Base-by-base conservation (phyloP, 2,888 invertebrate species). In the Agrochola litura region DNA sequence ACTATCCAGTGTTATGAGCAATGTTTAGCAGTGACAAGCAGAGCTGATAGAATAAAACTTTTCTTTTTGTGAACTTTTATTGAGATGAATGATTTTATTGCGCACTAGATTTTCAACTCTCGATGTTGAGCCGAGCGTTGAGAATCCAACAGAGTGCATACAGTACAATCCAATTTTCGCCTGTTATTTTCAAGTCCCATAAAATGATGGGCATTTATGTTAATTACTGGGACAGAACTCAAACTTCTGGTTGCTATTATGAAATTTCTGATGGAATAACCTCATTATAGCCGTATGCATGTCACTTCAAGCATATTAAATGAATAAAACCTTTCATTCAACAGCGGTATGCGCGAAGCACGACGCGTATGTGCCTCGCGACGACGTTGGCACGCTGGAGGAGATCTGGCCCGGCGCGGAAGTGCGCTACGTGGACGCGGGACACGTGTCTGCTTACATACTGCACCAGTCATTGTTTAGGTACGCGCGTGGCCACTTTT, bases 361-460 rank as follows among this genome's bases (percentile, higher is more conserved):
- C 90, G 99, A 99, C 94, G 99, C 98, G 14, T 99, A 99, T 95
- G 98, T 99, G 19, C 99, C 99, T 0, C 97, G 99, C 49, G 98
- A 98, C 6, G 98, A 98, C 71, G 98, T 98, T 68, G 97, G 98
- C 72, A 97, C 98, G 78, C 96, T 99, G 67, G 98, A 98, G 89
- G 98, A 99, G 90, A 97, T 99, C 88, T 99, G 99, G 99, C 99
- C 99, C 0, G 99, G 99, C 4, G 98, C 98, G 5, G 98, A 99
- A 93, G 97, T 99, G 65, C 97, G 98, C 77, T 99, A 98, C 92
- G 97, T 99, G 30, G 98, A 99, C 93, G 98, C 98, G 8, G 99
- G 99, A 0, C 99, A 99, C 93, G 98, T 99, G 6, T 97, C 98
- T 87, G 99, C 99, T 0, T 99, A 99, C 92, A 97, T 99, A 71